Percentiles rank a stretch among this genome's conserved stretches.
These are phyloP conservation scores for Gymnorhina tibicen DNA, from an alignment of 2,113 vertebrate species.

Conservation along the genomic window DNA sequence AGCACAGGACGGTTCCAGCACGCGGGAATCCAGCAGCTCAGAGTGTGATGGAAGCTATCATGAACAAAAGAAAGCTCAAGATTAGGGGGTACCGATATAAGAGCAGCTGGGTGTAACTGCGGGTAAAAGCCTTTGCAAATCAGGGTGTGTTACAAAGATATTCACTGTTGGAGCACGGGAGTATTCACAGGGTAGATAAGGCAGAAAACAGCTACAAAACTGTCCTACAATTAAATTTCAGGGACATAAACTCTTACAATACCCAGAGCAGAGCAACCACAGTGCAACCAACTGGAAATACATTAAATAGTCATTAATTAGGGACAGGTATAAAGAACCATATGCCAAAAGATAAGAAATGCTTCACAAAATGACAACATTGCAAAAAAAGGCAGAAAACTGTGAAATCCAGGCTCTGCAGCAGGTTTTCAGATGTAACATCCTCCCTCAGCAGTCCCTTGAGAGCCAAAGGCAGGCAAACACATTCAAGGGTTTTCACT, in stretches of 20 bases:
- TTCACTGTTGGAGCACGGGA: neutral
- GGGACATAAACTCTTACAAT: neutral
- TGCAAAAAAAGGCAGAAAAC: neutral
- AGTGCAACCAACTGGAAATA: neutral
- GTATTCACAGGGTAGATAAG: accelerated
- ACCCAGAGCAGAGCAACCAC: neutral
- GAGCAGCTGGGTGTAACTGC: neutral
- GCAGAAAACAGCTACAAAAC: neutral
- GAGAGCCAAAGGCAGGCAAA: neutral
- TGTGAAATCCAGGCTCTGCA: neutral
- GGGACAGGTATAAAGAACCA: neutral
- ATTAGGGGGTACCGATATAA: accelerated
- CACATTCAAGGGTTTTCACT: accelerated
- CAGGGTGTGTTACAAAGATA: neutral
- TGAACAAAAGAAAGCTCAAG: neutral
- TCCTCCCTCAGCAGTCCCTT: neutral
- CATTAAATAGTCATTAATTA: neutral
- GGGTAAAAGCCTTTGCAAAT: neutral
- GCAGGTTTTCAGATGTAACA: neutral
- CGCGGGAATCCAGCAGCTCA: neutral
- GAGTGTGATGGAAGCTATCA: neutral
- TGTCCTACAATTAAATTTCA: neutral
- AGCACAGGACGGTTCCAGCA: neutral
- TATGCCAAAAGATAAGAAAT: neutral
- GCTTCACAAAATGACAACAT: neutral